Conservation (phyloP, 2,888 invertebrate species). For the Ochlodes sylvanus region DNA sequence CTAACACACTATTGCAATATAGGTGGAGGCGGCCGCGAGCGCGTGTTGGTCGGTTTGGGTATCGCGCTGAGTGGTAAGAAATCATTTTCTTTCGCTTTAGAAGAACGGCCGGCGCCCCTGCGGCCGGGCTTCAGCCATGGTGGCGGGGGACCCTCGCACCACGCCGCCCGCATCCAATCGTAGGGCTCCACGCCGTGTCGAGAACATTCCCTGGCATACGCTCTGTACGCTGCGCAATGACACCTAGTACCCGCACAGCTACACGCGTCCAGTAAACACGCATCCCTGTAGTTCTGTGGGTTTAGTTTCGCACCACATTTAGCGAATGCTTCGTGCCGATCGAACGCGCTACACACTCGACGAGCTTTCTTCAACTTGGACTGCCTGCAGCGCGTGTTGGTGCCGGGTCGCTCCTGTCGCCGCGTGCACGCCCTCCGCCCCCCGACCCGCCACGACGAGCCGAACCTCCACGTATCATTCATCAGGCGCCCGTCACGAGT, state of each 20-base stretch:
- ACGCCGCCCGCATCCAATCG: conserved; percentile 89
- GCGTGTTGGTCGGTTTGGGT: conserved; percentile 65
- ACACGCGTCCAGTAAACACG: conserved; percentile 95
- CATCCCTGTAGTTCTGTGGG: conserved; percentile 92
- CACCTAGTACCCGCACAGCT: conserved; percentile 93
- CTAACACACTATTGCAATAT: conserved; percentile 64
- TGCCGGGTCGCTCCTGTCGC: conserved; percentile 77
- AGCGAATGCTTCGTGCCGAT: conserved; percentile 86
- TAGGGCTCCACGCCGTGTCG: conserved; percentile 89
- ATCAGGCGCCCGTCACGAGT: conserved; percentile 88
- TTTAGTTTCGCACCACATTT: conserved; percentile 92
- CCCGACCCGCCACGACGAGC: conserved; percentile 96
- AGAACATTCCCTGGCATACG: conserved; percentile 95
- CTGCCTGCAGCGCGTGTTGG: conserved; percentile 78
- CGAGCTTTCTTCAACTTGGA: conserved; percentile 74
- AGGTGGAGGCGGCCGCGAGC: conserved; percentile 76
- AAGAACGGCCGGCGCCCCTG: conserved; percentile 49
- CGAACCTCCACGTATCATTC: conserved; percentile 89
- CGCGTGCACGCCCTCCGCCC: conserved; percentile 89
- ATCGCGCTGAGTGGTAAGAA: conserved; percentile 62
- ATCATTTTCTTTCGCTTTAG: conserved; percentile 48
- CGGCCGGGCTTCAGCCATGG: conserved; percentile 67
- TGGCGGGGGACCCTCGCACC: conserved; percentile 84
- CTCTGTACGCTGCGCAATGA: conserved; percentile 95
- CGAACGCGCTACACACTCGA: conserved; percentile 81